Conservation (phyloP, 2,797 vertebrate species). For the Acanthiza pusilla region DNA sequence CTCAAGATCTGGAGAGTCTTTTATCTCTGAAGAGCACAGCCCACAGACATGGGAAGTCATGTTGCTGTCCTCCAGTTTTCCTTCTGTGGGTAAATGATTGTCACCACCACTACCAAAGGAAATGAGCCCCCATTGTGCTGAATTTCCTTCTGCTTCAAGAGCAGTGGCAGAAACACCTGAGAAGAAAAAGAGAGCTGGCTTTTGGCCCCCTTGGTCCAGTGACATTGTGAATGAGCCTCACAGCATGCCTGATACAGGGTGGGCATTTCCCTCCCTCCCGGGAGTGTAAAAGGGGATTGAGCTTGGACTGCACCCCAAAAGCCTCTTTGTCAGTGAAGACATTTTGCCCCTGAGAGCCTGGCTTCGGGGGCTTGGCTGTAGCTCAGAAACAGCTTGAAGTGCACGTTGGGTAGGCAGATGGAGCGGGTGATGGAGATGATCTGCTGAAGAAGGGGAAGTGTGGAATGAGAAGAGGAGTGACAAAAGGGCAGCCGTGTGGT, state of each 20-base stretch:
- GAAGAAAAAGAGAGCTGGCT: neutral
- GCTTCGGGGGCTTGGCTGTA: neutral
- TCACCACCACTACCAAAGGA: neutral
- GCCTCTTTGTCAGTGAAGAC: neutral
- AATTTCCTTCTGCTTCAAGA: neutral
- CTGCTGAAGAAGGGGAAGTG: neutral
- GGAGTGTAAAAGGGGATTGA: neutral
- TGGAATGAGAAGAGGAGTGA: neutral
- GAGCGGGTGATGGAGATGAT: neutral
- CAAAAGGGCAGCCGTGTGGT: neutral
- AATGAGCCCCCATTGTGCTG: neutral
- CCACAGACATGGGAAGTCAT: neutral
- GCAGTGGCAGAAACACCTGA: neutral
- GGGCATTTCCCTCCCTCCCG: neutral
- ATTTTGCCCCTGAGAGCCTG: neutral
- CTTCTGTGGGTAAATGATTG: neutral
- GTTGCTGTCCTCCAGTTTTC: neutral
- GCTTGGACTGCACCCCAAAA: neutral
- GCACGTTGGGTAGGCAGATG: constrained; percentile 18
- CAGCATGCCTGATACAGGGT: neutral
- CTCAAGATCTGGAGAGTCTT: neutral
- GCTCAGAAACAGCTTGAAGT: constrained; percentile 16
- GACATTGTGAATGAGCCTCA: neutral
- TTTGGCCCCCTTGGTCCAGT: neutral
- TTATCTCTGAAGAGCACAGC: neutral